A percentile compares a stretch with the other conserved stretches of the same genome.
These are phyloP conservation scores for Dermolepida albohirtum DNA, from an alignment of 2,888 invertebrate genomes.

Conservation along the genomic window DNA sequence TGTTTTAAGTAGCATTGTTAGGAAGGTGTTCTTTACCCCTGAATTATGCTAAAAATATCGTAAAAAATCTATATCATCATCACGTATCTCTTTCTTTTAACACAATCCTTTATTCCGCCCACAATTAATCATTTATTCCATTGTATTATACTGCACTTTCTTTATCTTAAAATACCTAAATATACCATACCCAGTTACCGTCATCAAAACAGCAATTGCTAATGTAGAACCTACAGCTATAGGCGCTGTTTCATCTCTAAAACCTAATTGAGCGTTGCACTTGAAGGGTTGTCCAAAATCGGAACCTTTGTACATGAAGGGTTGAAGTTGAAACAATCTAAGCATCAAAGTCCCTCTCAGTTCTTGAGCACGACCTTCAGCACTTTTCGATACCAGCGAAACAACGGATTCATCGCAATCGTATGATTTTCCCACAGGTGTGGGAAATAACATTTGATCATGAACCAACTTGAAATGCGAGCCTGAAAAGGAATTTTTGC, in stretches of 20 bases:
- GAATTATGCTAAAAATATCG: conserved; percentile 3
- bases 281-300: conserved; percentile 77
- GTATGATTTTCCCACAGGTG: conserved; percentile 89
- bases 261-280: conserved; percentile 70
- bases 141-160: conserved; percentile 91
- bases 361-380: conserved; percentile 58
- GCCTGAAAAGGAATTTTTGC: conserved; percentile 22
- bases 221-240: conserved; percentile 86
- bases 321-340: conserved; percentile 77
- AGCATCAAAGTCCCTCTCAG: conserved; percentile 59
- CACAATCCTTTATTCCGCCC: background rate
- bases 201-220: conserved; percentile 83
- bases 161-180: conserved; percentile 89
- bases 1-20: conserved; percentile 19
- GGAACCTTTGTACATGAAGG: conserved; percentile 88
- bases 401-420: conserved; percentile 79
- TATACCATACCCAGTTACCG: conserved; percentile 86
- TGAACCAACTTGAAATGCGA: conserved; percentile 58
- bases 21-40: background rate
- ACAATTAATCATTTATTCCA: conserved; percentile 74
- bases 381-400: conserved; percentile 68
- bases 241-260: conserved; percentile 86
- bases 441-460: conserved; percentile 79
- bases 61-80: conserved; percentile 11
- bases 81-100: background rate